These are phyloP conservation scores for Apamea sordens DNA, from an alignment of 2,888 invertebrate genomes.

Conservation along the genomic window DNA sequence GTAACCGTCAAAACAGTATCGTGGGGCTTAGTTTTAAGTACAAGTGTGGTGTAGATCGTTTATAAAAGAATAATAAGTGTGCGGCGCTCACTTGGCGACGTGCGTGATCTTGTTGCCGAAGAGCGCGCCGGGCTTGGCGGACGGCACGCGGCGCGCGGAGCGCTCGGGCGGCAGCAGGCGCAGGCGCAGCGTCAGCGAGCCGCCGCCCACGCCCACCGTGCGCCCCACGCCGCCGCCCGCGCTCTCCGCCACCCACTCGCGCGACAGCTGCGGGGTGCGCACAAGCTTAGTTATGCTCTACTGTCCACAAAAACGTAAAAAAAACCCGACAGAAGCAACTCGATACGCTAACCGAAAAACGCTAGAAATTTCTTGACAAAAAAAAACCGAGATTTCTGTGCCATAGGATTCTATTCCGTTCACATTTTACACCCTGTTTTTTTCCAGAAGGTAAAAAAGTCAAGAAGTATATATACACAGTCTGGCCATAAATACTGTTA, in stretches of 20 bases:
- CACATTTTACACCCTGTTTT: too few species aligned
- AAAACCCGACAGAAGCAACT: not conserved
- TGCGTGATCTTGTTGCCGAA: constrained; percentile 97
- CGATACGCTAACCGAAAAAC: not conserved
- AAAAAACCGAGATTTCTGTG: too few species aligned
- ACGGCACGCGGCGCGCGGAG: constrained; percentile 95
- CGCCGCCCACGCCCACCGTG: constrained; percentile 93
- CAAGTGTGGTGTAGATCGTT: not conserved
- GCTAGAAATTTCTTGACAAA: not conserved
- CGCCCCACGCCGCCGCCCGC: constrained; percentile 88
- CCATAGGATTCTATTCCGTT: too few species aligned
- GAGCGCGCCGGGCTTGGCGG: constrained; percentile 96
- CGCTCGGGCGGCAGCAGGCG: constrained; percentile 96
- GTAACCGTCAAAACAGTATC: not conserved
- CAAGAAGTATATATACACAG: too few species aligned
- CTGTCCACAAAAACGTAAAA: not conserved
- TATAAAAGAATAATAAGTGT: not conserved
- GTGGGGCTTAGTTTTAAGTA: not conserved
- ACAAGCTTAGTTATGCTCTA: not conserved
- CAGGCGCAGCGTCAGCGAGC: constrained; percentile 93
- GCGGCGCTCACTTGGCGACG: constrained; percentile 95
- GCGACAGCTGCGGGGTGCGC: constrained; percentile 91
- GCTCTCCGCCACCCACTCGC: constrained; percentile 93
- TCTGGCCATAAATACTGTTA: too few species aligned
- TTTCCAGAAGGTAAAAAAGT: too few species aligned